Evolutionary conservation across 1,140 invertebrate genomes (phyloP), one percentile per base, ranked within the genome.

Genomic region (Caenorhabditis latens): DNA sequence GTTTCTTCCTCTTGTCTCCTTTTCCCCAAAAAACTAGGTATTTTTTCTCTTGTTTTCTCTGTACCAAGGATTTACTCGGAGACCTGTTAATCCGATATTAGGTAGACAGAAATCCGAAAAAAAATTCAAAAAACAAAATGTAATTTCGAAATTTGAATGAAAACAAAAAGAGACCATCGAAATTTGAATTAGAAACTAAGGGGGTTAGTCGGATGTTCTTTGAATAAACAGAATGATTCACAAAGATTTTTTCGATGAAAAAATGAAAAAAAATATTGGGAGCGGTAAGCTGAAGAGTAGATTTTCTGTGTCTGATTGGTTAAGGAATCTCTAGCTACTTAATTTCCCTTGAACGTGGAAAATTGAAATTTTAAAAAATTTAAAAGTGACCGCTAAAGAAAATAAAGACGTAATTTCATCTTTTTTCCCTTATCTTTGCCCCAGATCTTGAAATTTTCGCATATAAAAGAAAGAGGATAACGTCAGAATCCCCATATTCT

Each of bases 401-500:
- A 71, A n/a, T 1, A 11, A 11, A 1, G 9, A 2, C 61, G 61
- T 63, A 19, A 40, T 46, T 14, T 71, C 65, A 71, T 71, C 65
- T 43, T 71, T 50, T 63, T 63, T 50, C n/a, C 53, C 46, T 50
- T 79, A 50, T 50, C 46, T 50, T 8, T 50, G 46, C 46, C 71
- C 71, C n/a, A 79, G 46, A 79, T 79, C 71, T 79, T 9, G 11
- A 53, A 71, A 79, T 53, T 79, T 7, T n/a, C 53, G 13, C 7
- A 2, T 79, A 79, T 79, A 53, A 79, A 79, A 79, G 71, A 24
- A 32, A 40, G 4, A 11, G 6, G 14, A 50, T 50, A 1, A 11
- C 9, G 1, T 5, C 16, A 11, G 11, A 16, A 32, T 50, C 13
- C 24, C 14, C 46, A 50, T 50, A 79, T 50, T 79, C 71, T 79